A percentile compares a stretch with the other conserved stretches of the same genome.
Conservation (phyloP, 2,113 vertebrate genomes). For the Anhinga rufa region DNA sequence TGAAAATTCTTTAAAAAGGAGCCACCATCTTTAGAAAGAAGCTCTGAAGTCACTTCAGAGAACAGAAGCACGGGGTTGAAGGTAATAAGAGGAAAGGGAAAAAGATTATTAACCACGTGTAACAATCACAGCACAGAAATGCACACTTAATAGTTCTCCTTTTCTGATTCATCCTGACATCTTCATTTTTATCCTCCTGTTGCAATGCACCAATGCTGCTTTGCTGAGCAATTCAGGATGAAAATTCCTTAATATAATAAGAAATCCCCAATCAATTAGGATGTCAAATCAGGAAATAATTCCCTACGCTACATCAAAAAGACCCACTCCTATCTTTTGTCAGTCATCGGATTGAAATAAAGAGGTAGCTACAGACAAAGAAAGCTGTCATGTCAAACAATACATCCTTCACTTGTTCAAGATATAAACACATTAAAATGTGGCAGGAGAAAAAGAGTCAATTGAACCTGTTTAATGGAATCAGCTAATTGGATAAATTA, state of each 20-base stretch:
- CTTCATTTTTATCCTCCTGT: not conserved
- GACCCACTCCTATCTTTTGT: constrained; percentile 51
- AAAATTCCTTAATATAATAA: not conserved
- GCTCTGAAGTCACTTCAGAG: not conserved
- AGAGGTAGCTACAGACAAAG: constrained; percentile 20
- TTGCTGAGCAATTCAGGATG: not conserved
- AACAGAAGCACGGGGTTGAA: not conserved
- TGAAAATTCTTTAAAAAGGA: not conserved
- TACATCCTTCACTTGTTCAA: constrained; percentile 25
- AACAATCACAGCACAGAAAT: not conserved
- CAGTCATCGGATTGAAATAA: constrained; percentile 51
- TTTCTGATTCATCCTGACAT: not conserved
- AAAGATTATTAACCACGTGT: not conserved
- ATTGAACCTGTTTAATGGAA: constrained; percentile 48
- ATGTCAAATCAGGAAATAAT: constrained; percentile 52
- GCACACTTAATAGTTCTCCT: not conserved
- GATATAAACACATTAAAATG: constrained; percentile 53
- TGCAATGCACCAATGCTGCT: not conserved
- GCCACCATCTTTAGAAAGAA: not conserved
- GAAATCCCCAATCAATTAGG: constrained; percentile 32
- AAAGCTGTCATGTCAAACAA: constrained; percentile 45
- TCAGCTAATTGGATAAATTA: constrained; percentile 68
- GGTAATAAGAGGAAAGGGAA: not conserved
- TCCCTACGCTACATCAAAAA: constrained; percentile 37
- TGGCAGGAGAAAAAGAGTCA: constrained; percentile 46